phyloP scores from a whole-genome alignment of 2,888 invertebrate genomes.

The Philaethria dido region DNA sequence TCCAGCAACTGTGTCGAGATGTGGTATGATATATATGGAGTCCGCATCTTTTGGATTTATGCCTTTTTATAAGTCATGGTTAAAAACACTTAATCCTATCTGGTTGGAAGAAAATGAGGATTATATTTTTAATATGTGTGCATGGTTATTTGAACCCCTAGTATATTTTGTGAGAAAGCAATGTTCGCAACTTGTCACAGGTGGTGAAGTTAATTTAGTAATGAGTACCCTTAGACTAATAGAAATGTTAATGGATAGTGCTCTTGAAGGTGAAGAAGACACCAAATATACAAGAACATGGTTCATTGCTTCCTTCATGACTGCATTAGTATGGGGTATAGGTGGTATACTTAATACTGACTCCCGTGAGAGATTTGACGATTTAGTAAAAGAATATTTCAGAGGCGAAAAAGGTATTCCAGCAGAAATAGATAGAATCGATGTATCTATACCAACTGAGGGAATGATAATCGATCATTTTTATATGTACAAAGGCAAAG shows the following conservation, averaged over 20 bases:
- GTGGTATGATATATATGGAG: conserved; percentile 96
- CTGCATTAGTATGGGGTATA: conserved; percentile 92
- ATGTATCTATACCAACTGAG: conserved; percentile 90
- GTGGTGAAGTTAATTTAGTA: conserved; percentile 89
- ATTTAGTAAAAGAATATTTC: conserved; percentile 82
- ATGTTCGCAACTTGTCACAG: conserved; percentile 86
- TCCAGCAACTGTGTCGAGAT: conserved; percentile 94
- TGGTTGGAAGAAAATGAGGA: conserved; percentile 86
- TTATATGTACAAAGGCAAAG: conserved; percentile 92
- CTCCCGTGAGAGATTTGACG: conserved; percentile 88
- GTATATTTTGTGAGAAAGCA: conserved; percentile 88
- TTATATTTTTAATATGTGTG: conserved; percentile 85
- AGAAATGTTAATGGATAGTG: conserved; percentile 90
- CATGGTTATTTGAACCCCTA: conserved; percentile 92
- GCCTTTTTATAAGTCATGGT: conserved; percentile 92
- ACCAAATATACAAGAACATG: conserved; percentile 87
- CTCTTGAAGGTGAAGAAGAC: conserved; percentile 88
- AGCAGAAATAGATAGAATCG: conserved; percentile 85
- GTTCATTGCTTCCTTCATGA: conserved; percentile 90
- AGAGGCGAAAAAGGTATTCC: conserved; percentile 74
- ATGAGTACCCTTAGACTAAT: conserved; percentile 89
- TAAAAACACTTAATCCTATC: conserved; percentile 84
- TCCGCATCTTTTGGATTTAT: conserved; percentile 92
- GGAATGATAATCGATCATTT: conserved; percentile 92
- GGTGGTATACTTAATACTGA: conserved; percentile 90